Base-by-base conservation (phyloP, 2,113 vertebrate genomes). In the Platanista minor region DNA sequence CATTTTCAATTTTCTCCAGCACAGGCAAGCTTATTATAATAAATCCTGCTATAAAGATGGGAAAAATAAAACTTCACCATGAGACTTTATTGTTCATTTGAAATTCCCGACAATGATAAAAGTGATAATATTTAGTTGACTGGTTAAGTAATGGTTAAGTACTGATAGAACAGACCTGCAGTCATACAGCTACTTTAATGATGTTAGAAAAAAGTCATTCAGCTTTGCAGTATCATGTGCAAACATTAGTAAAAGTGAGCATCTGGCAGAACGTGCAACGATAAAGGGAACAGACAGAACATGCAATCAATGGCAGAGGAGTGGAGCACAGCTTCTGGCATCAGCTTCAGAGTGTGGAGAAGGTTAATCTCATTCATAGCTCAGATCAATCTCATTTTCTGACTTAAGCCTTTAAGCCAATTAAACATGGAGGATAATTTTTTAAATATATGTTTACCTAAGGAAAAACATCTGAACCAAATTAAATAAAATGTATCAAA, bases 261-360 rank as follows among this genome's bases (percentile, higher is more conserved):
- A 97, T 97, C 90, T 91, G 91, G 96, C 86, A 98, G 85, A 89
- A 41, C 98, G 98, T 96, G 97, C 97, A 87, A 71, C 29, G 82
- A 97, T 52, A 87, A 93, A 92, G 86, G 74, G 84, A 18, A 92
- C 74, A 88, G 67, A 57, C 23, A 86, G 75, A 25, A 49, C 78
- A 2, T 86, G 96, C 98, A 91, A 82, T 36, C 98, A 91, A 82
- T 36, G 94, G 96, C 88, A 96, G 88, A 93, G 71, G n/a, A 54
- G 31, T 8, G 99, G 99, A 98, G 98, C 98, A 98, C 99, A 99
- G 99, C 99, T 99, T 99, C 99, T 98, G 99, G 99, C 99, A 99
- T 99, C 99, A 99, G 99, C 99, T 99, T 99, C 99, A 99, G 99
- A 99, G 98, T 96, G 98, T 98, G 98, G 98, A 99, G 97, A 98